phyloP scores from a whole-genome alignment of 2,797 vertebrate species.

The Ambastaia sidthimunki region DNA sequence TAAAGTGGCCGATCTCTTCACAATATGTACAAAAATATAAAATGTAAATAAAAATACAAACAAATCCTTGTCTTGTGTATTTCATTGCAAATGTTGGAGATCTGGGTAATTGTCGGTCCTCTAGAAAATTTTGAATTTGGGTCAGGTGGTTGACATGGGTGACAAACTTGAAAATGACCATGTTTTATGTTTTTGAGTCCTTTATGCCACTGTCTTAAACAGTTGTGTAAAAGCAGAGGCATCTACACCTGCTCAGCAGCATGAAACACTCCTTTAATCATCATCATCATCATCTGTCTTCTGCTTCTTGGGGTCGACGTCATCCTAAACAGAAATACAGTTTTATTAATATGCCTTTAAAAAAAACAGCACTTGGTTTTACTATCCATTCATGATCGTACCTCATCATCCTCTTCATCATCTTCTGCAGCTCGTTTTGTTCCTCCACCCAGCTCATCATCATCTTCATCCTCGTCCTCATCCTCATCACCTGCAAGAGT shows the following conservation, averaged over 20 bases:
- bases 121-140: constrained; percentile 72
- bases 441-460: constrained; percentile 86
- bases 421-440: constrained; percentile 92
- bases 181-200: constrained; percentile 74
- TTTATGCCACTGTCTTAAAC: constrained; percentile 72
- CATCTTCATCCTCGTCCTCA: constrained; percentile 90
- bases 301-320: constrained; percentile 94
- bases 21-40: constrained; percentile 99
- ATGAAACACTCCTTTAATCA: constrained; percentile 77
- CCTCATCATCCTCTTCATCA: constrained; percentile 79
- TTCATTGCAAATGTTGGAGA: constrained; percentile 82
- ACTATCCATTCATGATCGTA: constrained; percentile 42
- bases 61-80: constrained; percentile 90
- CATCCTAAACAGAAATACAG: constrained; percentile 75
- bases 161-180: constrained; percentile 87
- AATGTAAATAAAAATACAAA: constrained; percentile 99
- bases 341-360: background rate
- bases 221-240: constrained; percentile 74
- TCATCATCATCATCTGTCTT: constrained; percentile 89
- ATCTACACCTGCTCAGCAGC: constrained; percentile 76
- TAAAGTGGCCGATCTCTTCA: constrained; percentile 86
- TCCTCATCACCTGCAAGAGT: constrained; percentile 78
- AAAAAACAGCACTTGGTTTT: background rate
- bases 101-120: constrained; percentile 70
- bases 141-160: constrained; percentile 64